Evolutionary conservation across 2,113 vertebrate species (phyloP), one percentile per base, ranked within the genome.

Genomic region (Lophura nycthemera): DNA sequence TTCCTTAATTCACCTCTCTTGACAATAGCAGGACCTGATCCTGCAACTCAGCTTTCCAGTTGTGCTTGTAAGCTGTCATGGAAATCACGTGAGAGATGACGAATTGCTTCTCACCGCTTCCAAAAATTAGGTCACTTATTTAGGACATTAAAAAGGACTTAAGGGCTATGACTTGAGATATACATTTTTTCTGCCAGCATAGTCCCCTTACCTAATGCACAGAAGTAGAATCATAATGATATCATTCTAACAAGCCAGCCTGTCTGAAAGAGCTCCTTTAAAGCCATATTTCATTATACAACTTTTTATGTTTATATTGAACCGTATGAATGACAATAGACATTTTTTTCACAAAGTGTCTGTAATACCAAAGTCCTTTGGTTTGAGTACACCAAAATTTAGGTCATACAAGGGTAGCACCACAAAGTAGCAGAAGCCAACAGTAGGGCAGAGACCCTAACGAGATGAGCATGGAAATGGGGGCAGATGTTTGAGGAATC

Each of bases 91-190:
- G 86, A 92, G 73, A 84, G 38, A 78, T 0, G 38, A 78, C 0
- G 5, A 93, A 88, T 29, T 71, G 42, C 43, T 93, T 91, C 83
- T 86, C 47, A 88, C 65, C 22, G 75, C 80, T 93, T 93, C 66
- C 90, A 61, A 90, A 95, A 96, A 94, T 93, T 88, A 94, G 95
- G 88, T 93, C 92, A 88, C 88, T 96, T 96, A 94, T 95, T 95
- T 88, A 93, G 93, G 90, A 93, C 76, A 88, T 90, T 86, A 71
- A 71, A 93, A 92, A 88, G 90, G 86, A 86, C 25, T 86, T 81
- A 77, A 19, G 56, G 93, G 25, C 83, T 93, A 88, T 64, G 65
- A 92, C 70, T 92, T 88, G 69, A 93, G 76, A 86, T 83, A 57
- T 32, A 83, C 52, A 27, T 78, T 88, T 80, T 63, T 76, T 75